A percentile compares a stretch with the other conserved stretches of the same genome.
phyloP scores from a whole-genome alignment of 2,888 invertebrate genomes.

The Lycia hirtaria region DNA sequence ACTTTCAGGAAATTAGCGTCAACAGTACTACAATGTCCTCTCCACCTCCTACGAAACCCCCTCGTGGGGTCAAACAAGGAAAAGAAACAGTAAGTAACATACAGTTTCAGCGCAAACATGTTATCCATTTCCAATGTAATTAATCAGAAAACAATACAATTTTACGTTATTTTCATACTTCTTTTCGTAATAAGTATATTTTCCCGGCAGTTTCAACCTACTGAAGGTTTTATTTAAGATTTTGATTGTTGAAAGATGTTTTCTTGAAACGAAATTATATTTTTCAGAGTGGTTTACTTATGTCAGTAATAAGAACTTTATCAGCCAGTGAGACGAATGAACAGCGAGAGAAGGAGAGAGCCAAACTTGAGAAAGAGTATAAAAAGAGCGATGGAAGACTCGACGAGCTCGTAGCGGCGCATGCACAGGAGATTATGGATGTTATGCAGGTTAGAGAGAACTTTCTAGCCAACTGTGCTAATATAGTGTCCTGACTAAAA shows the following conservation, averaged over 20 bases:
- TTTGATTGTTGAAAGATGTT: background rate
- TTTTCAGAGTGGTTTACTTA: slow-evolving; percentile 92
- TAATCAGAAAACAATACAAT: background rate
- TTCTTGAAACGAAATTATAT: too few species aligned
- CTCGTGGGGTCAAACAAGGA: slow-evolving; percentile 93
- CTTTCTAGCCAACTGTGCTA: too few species aligned
- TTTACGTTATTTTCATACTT: background rate
- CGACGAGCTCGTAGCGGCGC: slow-evolving; percentile 94
- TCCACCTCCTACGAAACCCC: slow-evolving; percentile 93
- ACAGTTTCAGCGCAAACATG: slow-evolving; percentile 26
- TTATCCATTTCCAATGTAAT: slow-evolving; percentile 10
- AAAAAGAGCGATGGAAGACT: slow-evolving; percentile 95
- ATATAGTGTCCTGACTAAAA: too few species aligned
- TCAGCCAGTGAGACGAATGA: slow-evolving; percentile 97
- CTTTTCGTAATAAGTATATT: background rate
- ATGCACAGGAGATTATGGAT: slow-evolving; percentile 94
- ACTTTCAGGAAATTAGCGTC: slow-evolving; percentile 32
- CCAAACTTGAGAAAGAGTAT: slow-evolving; percentile 96
- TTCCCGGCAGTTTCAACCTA: background rate
- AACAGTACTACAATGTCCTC: slow-evolving; percentile 80
- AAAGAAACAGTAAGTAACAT: slow-evolving; percentile 91
- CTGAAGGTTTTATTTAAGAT: background rate
- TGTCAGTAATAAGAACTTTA: slow-evolving; percentile 97
- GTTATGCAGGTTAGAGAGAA: slow-evolving; percentile 87
- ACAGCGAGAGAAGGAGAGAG: slow-evolving; percentile 96